Evolutionary conservation across 2,113 vertebrate genomes (phyloP).

Genomic region (Heterotilapia buettikoferi): DNA sequence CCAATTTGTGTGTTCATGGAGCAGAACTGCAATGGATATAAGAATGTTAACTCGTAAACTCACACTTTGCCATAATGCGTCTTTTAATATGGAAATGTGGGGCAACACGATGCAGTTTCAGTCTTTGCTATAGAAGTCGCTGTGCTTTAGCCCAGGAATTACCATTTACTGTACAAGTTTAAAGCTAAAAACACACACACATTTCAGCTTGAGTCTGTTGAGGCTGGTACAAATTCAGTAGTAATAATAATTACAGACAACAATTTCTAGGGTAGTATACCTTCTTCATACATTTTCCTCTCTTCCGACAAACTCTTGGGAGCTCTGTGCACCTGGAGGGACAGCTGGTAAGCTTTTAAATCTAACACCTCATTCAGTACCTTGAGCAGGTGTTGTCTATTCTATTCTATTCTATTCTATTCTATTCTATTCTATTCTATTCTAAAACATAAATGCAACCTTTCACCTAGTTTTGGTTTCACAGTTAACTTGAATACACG

Average conservation of each 20-base stretch:
- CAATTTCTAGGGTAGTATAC: neutral
- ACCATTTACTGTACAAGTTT: neutral
- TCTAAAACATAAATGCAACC: conserved; percentile 41
- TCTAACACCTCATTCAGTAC: conserved; percentile 27
- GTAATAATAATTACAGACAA: neutral
- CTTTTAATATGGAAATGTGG: conserved; percentile 36
- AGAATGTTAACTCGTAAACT: conserved; percentile 54
- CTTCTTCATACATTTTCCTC: neutral
- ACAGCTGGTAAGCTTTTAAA: conserved; percentile 32
- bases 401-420: neutral
- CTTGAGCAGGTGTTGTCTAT: conserved; percentile 28
- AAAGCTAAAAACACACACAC: neutral
- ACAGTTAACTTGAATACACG: conserved; percentile 34
- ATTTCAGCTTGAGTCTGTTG: neutral
- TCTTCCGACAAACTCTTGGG: conserved; percentile 10
- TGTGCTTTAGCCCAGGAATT: neutral
- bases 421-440: conserved; percentile 7
- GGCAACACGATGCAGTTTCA: neutral
- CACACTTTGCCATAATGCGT: conserved; percentile 16
- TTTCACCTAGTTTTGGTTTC: conserved; percentile 40
- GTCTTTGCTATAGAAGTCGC: neutral
- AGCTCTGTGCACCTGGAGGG: conserved; percentile 34
- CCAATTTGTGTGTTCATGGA: conserved; percentile 68
- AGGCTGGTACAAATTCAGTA: neutral
- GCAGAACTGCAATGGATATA: conserved; percentile 60